phyloP scores from a whole-genome alignment of 2,797 vertebrate genomes.

The Phalloptychus januarius region DNA sequence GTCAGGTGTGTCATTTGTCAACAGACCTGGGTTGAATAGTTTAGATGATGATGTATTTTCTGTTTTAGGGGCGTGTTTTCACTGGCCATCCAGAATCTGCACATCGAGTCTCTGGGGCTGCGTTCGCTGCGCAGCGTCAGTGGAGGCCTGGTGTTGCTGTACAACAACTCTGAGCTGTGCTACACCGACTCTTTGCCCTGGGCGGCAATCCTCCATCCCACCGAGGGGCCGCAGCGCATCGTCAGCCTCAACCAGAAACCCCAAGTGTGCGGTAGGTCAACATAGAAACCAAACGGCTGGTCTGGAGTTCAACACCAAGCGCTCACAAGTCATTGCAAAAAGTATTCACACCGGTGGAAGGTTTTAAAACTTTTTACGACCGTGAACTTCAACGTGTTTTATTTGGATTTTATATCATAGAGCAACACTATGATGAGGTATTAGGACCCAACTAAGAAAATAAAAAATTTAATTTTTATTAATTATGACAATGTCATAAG shows the following conservation, averaged over 20 bases:
- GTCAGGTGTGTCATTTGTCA: constrained; percentile 15
- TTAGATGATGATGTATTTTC: not conserved
- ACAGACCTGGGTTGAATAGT: not conserved
- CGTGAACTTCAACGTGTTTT: not conserved
- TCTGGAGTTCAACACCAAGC: not conserved
- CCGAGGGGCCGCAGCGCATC: constrained; percentile 82
- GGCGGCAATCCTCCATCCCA: constrained; percentile 84
- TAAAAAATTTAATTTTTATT: too few species aligned
- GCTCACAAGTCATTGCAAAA: not conserved
- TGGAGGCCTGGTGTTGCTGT: constrained; percentile 90
- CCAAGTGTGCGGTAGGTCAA: constrained; percentile 82
- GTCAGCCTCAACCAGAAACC: constrained; percentile 83
- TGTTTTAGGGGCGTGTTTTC: constrained; percentile 89
- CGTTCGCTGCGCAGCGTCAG: constrained; percentile 90
- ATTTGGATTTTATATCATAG: not conserved
- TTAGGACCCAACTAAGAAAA: too few species aligned
- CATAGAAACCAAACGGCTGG: not conserved
- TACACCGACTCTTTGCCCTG: constrained; percentile 88
- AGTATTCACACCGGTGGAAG: not conserved
- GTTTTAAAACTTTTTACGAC: not conserved
- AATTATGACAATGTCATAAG: too few species aligned
- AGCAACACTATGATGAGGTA: not conserved
- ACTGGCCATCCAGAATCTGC: constrained; percentile 86
- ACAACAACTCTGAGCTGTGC: constrained; percentile 89
- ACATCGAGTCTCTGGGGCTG: constrained; percentile 87